A percentile compares a stretch with the other conserved stretches of the same genome.
phyloP scores from a whole-genome alignment of 2,113 vertebrate species.

The Poecilia latipinna region DNA sequence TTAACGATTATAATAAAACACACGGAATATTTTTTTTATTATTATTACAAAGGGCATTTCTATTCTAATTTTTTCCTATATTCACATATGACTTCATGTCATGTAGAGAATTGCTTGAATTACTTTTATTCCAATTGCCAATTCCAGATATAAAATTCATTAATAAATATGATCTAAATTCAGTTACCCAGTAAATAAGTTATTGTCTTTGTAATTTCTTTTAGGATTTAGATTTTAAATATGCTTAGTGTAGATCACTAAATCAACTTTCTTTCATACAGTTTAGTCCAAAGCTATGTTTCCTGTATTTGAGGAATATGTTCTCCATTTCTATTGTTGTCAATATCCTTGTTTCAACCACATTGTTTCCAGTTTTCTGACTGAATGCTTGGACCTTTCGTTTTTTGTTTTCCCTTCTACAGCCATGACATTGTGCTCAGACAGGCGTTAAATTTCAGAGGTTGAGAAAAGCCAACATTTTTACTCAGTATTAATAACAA shows the following conservation, averaged over 20 bases:
- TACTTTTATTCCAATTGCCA: not conserved
- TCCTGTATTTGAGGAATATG: not conserved
- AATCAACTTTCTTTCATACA: not conserved
- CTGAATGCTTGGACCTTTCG: not conserved
- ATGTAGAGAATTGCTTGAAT: not conserved
- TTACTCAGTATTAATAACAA: not conserved
- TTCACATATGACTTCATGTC: not conserved
- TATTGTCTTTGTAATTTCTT: not conserved
- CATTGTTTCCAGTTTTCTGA: not conserved
- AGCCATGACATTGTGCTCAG: not conserved
- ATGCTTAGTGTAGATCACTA: not conserved
- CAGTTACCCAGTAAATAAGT: not conserved
- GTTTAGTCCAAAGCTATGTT: not conserved
- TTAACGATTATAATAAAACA: no score
- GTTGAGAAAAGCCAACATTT: not conserved
- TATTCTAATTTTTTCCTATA: not conserved
- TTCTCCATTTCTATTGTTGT: not conserved
- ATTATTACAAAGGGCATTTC: no score
- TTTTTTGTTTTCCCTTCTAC: not conserved
- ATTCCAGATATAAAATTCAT: not conserved
- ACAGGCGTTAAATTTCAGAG: not conserved
- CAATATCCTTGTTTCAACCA: not conserved
- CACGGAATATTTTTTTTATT: no score
- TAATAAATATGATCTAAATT: not conserved
- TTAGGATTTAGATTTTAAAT: not conserved